Base-by-base conservation (phyloP, 2,888 invertebrate genomes). In the Archaeoteleia sp. region DNA sequence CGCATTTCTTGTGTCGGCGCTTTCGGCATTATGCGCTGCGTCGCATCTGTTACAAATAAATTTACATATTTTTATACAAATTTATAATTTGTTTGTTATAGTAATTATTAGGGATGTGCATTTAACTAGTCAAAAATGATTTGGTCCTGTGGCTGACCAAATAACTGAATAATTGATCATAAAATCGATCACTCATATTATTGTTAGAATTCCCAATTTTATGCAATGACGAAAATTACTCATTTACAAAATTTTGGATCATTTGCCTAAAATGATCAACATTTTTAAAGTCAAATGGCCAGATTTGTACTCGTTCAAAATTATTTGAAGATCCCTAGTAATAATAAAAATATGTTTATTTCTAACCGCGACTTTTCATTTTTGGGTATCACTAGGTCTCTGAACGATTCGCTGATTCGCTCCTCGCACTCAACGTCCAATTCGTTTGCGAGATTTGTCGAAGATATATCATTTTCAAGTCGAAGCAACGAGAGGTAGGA, bases 391-490 rank as follows among this genome's bases (percentile, higher is more conserved):
- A 77, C 77, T 34, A 77, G 69, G 40, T 78, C 78, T 1, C 78
- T 58, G 6, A 73, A 55, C 3, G 74, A 74, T 48, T 78, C 76
- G 20, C 60, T 75, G 7, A 68, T 32, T 1, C 73, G 71, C 15
- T 75, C 73, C 27, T 73, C 73, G 40, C 66, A 74, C 49, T 76
- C 76, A 34, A 67, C 62, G 17, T 76, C 76, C 7, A 75, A 43
- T 37, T 77, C 76, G 12, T 74, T 74, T 1, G 74, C 73, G 9
- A 72, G 42, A 42, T 65, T 70, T 32, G 48, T 20, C 20, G 20
- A 20, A 5, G 5, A 20, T n/a, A n/a, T n/a, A 20, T 20, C 20
- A 20, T 5, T 20, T 20, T 62, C n/a, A n/a, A n/a, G n/a, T n/a
- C n/a, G n/a, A n/a, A n/a, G n/a, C n/a, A n/a, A n/a, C n/a, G n/a